phyloP scores from a whole-genome alignment of 2,797 vertebrate genomes.

The Anolis apletophallus region DNA sequence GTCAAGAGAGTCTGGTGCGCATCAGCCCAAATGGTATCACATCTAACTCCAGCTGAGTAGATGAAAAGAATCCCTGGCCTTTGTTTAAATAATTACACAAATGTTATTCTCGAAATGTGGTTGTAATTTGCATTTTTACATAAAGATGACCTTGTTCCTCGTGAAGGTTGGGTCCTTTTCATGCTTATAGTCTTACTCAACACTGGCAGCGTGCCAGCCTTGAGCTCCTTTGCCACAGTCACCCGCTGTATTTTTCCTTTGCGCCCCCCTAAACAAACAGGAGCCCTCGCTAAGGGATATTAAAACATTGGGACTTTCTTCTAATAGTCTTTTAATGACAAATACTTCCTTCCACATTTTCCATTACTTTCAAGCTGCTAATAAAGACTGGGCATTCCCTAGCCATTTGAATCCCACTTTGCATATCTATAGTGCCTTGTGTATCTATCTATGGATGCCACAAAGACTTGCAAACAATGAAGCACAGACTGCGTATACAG shows the following conservation, averaged over 20 bases:
- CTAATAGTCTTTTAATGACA: conserved; percentile 7
- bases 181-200: not conserved
- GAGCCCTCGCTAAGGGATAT: not conserved
- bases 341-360: not conserved
- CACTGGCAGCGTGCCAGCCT: conserved; percentile 12
- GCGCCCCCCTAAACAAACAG: not conserved
- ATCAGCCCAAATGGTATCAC: not conserved
- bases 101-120: conserved; percentile 16
- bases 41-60: not conserved
- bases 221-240: conserved; percentile 10
- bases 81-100: conserved; percentile 23
- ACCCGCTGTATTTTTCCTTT: accelerated
- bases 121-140: conserved; percentile 29
- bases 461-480: conserved; percentile 3
- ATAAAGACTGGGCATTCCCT: conserved; percentile 30
- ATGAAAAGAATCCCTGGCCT: conserved; percentile 5
- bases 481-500: not conserved
- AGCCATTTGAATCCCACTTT: not conserved
- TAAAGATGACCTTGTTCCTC: conserved; percentile 16
- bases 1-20: conserved; percentile 11
- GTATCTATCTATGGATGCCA: not conserved
- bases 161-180: conserved; percentile 35
- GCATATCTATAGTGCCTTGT: not conserved
- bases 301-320: not conserved
- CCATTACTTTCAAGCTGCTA: conserved; percentile 22